Base-by-base conservation (phyloP, 2,888 invertebrate species). In the Drosophila algonquin region DNA sequence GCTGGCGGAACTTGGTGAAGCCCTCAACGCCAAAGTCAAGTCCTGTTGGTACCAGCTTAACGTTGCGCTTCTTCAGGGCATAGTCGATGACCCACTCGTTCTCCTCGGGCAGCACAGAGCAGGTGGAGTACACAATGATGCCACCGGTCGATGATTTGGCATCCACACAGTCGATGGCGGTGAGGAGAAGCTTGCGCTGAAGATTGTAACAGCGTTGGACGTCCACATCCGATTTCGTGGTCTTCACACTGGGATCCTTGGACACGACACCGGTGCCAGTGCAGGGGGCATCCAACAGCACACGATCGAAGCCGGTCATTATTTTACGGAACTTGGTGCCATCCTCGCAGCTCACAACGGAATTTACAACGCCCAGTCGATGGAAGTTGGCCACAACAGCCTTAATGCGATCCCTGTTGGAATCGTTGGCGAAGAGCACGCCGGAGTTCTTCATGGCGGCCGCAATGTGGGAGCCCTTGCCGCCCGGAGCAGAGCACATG, bases 401-500 rank as follows among this genome's bases (percentile, higher is more conserved):
- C 90, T 97, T 97, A 40, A 96, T 94, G 77, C 99, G 94, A 16
- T 98, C 97, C 86, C 95, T 95, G 91, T 98, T 98, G 0, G 96
- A 95, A 91, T 99, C 99, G 93, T 99, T 99, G 4, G 99, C 97
- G 92, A 99, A 98, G 35, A 99, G 91, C 1, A 96, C 95, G 0
- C 99, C 99, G 0, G 99, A 99, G 91, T 99, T 99, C 92, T 98
- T 98, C 99, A 99, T 99, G 12, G 99, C 93, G 0, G 99, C 96
- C 57, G 98, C 97, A 71, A 99, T 98, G 92, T 99, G 98, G 0
- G 98, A 98, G 0, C 99, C 98, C 93, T 99, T 99, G 9, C 99
- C 99, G 53, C 99, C 99, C 0, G 99, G 99, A 0, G 99, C 99
- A 0, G 99, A 95, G 91, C 98, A 97, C 98, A 99, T 97, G 90